These are phyloP conservation scores for Polyergus mexicanus DNA, from an alignment of 1,140 invertebrate genomes.

Conservation along the genomic window DNA sequence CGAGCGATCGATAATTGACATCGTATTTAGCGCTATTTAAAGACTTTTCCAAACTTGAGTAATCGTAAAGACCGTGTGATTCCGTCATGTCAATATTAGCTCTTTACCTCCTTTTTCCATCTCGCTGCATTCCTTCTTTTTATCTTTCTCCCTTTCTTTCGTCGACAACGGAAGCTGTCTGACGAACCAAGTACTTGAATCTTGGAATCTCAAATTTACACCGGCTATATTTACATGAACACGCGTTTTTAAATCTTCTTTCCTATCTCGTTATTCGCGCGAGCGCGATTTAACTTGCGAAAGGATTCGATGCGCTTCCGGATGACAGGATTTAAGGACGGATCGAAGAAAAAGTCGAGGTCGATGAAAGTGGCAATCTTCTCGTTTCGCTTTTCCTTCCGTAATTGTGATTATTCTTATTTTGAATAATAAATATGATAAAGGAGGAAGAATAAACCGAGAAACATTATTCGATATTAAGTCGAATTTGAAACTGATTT, in stretches of 20 bases:
- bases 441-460: neutral
- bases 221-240: conserved; percentile 32
- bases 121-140: conserved; percentile 25
- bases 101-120: conserved; percentile 31
- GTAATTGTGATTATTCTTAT: neutral
- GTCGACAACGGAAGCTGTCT: conserved; percentile 23
- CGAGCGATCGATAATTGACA: conserved; percentile 17
- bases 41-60: neutral
- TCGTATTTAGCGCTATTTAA: neutral
- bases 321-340: neutral
- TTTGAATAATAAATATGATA: neutral
- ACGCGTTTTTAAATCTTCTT: neutral
- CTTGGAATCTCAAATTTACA: neutral
- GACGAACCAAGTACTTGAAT: conserved; percentile 2
- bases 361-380: neutral
- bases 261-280: conserved; percentile 9
- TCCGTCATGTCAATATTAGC: conserved; percentile 64
- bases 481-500: neutral
- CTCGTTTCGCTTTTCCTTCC: neutral
- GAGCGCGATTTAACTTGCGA: conserved; percentile 14
- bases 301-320: neutral
- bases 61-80: conserved; percentile 63
- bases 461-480: neutral
- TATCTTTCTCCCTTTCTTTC: neutral
- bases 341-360: neutral